Conservation (phyloP, 2,888 invertebrate genomes). For the Sarcophaga rosellei region DNA sequence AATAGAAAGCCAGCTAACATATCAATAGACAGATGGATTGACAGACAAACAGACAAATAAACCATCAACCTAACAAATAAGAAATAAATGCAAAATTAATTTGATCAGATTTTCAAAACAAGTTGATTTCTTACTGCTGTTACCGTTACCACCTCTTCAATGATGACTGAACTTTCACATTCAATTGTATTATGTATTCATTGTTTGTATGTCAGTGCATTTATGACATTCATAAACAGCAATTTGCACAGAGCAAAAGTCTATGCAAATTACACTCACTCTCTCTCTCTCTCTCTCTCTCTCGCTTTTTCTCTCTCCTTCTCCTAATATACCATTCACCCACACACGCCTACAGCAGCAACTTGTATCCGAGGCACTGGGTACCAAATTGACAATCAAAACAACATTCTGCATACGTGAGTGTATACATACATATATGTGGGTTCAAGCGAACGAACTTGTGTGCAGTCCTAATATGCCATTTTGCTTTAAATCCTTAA, state of each 20-base stretch:
- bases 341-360: conserved; percentile 9
- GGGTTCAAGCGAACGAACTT: neutral
- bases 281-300: neutral
- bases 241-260: conserved; percentile 53
- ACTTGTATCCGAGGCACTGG: neutral
- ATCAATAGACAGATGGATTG: neutral
- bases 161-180: neutral
- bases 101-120: conserved; percentile 48
- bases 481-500: conserved; percentile 45
- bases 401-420: neutral
- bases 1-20: no score
- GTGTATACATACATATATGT: neutral
- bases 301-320: neutral
- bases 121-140: conserved; percentile 18
- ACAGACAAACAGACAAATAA: conserved; percentile 29
- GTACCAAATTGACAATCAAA: neutral
- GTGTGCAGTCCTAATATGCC: neutral
- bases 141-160: neutral
- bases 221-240: conserved; percentile 54
- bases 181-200: neutral
- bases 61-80: conserved; percentile 13
- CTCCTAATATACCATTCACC: neutral
- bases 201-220: conserved; percentile 34
- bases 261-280: conserved; percentile 8
- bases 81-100: conserved; percentile 42